Conservation (phyloP, 2,113 vertebrate species). For the Trochalopteron elliotii region DNA sequence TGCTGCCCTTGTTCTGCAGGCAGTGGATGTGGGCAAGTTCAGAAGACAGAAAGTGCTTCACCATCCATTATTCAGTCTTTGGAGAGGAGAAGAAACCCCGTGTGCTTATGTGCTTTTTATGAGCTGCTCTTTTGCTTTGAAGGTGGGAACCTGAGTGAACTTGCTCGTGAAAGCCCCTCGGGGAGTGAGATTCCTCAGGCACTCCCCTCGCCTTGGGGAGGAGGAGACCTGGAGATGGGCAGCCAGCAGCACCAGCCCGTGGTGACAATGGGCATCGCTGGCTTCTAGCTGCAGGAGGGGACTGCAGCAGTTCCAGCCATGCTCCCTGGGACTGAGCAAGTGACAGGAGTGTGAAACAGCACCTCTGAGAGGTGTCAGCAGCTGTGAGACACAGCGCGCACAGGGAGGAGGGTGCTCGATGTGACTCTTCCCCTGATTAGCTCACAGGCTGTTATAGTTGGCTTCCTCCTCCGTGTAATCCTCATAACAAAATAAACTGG, state of each 20-base stretch:
- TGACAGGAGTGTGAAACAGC: background rate
- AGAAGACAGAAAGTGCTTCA: background rate
- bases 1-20: background rate
- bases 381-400: background rate
- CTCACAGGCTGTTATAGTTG: background rate
- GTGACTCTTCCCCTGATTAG: background rate
- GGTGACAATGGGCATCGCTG: accelerated
- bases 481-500: background rate
- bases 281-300: background rate
- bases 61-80: background rate
- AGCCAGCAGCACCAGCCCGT: background rate
- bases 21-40: background rate
- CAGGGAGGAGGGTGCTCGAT: accelerated
- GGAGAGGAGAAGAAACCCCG: no score
- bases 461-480: background rate
- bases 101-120: background rate
- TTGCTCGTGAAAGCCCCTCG: background rate
- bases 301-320: accelerated
- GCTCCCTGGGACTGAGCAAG: background rate
- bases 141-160: background rate
- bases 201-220: accelerated
- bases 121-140: background rate
- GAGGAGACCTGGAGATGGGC: background rate
- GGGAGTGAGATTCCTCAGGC: background rate
- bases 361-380: accelerated